Percentiles rank a stretch among this genome's conserved stretches.
Conservation (phyloP, 1,140 invertebrate genomes). For the Zaprionus ghesquierei region DNA sequence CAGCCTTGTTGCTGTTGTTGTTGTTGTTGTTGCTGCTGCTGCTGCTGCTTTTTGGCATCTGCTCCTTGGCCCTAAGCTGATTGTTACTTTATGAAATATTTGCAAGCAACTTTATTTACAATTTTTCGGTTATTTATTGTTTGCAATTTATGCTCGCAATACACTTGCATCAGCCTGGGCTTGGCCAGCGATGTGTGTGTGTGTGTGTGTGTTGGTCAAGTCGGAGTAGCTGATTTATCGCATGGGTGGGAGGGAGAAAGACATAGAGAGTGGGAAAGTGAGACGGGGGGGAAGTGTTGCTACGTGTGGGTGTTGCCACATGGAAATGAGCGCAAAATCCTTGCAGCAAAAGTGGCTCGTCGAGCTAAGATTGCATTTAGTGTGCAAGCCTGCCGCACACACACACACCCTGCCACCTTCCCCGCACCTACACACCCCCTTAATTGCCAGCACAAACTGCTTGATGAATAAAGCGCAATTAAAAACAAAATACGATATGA, state of each 20-base stretch:
- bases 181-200: background rate
- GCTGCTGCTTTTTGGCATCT: constrained; percentile 70
- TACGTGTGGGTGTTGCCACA: constrained; percentile 34
- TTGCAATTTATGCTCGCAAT: constrained; percentile 76
- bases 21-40: constrained; percentile 23
- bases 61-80: constrained; percentile 76
- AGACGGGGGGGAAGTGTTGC: background rate
- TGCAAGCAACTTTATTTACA: constrained; percentile 80
- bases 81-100: constrained; percentile 79
- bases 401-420: too few relatives aligned
- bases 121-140: constrained; percentile 81
- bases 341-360: background rate
- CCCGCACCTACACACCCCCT: background rate
- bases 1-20: constrained; percentile 40
- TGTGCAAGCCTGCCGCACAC: too few relatives aligned
- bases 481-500: constrained; percentile 44
- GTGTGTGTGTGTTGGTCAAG: constrained; percentile 66
- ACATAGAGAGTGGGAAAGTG: background rate
- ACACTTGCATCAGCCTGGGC: constrained; percentile 34
- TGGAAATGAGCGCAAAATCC: constrained; percentile 37
- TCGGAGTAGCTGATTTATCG: constrained; percentile 74
- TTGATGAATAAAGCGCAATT: constrained; percentile 57
- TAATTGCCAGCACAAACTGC: background rate
- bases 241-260: background rate
- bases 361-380: background rate